Evolutionary conservation across 2,888 invertebrate species (phyloP).

Genomic region (Drosophila eohydei): DNA sequence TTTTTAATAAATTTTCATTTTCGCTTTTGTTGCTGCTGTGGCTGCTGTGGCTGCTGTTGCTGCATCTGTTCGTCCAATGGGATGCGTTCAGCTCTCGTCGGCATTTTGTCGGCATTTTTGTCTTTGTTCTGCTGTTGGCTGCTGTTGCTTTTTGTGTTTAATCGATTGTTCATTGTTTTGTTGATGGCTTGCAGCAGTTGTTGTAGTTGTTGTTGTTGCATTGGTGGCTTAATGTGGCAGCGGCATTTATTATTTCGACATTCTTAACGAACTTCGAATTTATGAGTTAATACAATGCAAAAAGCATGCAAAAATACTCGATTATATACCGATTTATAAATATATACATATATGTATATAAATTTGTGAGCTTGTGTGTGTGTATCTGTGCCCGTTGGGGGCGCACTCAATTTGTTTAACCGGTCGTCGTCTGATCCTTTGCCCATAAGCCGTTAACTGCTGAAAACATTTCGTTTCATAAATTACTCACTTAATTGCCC

Average conservation of each 20-base stretch:
- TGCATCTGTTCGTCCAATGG: constrained; percentile 54
- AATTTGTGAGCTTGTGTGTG: not conserved
- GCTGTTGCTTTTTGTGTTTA: constrained; percentile 72
- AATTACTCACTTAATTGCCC: constrained; percentile 75
- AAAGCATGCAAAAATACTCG: constrained; percentile 55
- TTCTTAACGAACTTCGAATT: constrained; percentile 82
- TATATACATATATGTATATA: not conserved
- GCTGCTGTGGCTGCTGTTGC: constrained; percentile 31
- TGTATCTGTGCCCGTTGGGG: constrained; percentile 5
- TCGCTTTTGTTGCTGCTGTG: constrained; percentile 39
- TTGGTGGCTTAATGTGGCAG: constrained; percentile 73
- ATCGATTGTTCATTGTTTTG: constrained; percentile 81
- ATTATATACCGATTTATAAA: constrained; percentile 14
- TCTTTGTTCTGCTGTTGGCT: constrained; percentile 67
- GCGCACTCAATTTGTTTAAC: constrained; percentile 65
- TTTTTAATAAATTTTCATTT: constrained; percentile 75
- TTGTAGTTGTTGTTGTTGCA: constrained; percentile 32
- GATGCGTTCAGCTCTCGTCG: constrained; percentile 50
- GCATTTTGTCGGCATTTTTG: constrained; percentile 70
- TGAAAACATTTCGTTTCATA: constrained; percentile 66
- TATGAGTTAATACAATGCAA: constrained; percentile 80
- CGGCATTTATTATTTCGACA: constrained; percentile 82
- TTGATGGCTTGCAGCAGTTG: constrained; percentile 54
- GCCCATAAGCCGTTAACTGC: constrained; percentile 52
- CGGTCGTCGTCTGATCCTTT: constrained; percentile 64